phyloP scores from a whole-genome alignment of 2,797 vertebrate genomes.

The Phaenicophaeus curvirostris region DNA sequence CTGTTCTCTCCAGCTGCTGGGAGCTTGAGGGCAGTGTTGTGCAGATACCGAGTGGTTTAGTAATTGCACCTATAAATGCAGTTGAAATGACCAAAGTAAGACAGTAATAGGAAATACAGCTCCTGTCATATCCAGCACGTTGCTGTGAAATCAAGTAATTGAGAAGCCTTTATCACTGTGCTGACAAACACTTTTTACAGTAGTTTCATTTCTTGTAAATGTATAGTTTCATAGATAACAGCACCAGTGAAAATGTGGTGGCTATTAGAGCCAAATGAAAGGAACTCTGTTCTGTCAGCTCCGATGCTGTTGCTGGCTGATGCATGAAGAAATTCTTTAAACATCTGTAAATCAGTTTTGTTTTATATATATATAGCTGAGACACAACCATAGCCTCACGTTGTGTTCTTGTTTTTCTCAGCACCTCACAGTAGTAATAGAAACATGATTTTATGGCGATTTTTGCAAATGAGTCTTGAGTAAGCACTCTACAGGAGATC shows the following conservation, averaged over 20 bases:
- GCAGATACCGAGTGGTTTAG: not conserved
- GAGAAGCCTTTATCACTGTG: not conserved
- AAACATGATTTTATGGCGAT: not conserved
- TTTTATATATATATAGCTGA: not conserved
- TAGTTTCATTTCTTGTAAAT: not conserved
- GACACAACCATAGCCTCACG: not conserved
- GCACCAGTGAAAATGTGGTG: not conserved
- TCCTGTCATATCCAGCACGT: not conserved
- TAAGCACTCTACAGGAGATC: not conserved
- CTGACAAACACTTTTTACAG: not conserved
- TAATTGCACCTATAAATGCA: not conserved
- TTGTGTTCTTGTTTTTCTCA: not conserved
- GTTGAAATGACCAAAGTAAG: not conserved
- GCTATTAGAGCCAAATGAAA: not conserved
- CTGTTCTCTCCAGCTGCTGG: not conserved
- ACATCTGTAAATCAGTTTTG: not conserved
- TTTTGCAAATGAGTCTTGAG: not conserved
- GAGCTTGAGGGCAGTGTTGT: slow-evolving; percentile 35
- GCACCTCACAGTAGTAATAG: not conserved
- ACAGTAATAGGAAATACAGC: not conserved
- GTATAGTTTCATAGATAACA: not conserved
- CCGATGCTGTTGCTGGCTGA: not conserved
- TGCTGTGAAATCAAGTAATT: not conserved
- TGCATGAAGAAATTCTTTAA: not conserved
- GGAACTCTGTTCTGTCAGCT: slow-evolving; percentile 2